Percentiles rank a stretch among this genome's conserved stretches.
Conservation (phyloP, 1,140 invertebrate species). For the Amphibalanus amphitrite region DNA sequence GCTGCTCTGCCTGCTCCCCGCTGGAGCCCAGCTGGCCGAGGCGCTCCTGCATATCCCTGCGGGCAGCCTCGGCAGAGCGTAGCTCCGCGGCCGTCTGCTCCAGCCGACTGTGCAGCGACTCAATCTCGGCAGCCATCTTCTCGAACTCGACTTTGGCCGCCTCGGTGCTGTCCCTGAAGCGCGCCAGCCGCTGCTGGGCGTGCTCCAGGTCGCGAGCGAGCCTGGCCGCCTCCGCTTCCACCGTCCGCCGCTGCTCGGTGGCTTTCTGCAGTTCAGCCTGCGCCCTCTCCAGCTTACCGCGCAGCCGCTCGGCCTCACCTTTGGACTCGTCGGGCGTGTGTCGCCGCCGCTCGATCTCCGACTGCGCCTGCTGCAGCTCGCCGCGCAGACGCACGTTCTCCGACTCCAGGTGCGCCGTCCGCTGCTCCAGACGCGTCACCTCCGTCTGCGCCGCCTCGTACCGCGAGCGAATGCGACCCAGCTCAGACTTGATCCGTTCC, state of each 20-base stretch:
- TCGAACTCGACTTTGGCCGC: conserved; percentile 62
- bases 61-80: not conserved
- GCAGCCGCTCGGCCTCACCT: conserved; percentile 23
- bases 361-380: conserved; percentile 31
- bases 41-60: not conserved
- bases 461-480: conserved; percentile 73
- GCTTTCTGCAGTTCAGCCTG: conserved; percentile 23
- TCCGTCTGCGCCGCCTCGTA: conserved; percentile 60
- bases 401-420: conserved; percentile 22
- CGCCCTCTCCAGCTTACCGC: conserved; percentile 21
- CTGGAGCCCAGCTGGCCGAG: not conserved
- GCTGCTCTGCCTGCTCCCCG: not conserved
- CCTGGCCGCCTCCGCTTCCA: conserved; percentile 63
- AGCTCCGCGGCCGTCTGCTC: conserved; percentile 20
- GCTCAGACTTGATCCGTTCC: conserved; percentile 61
- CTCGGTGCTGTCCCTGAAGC: conserved; percentile 59
- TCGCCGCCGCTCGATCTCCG: conserved; percentile 24
- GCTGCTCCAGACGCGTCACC: conserved; percentile 17
- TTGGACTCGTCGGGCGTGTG: conserved; percentile 20
- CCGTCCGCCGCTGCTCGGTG: conserved; percentile 27
- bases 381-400: conserved; percentile 37
- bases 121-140: conserved; percentile 55
- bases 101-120: conserved; percentile 50
- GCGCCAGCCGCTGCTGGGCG: conserved; percentile 55
- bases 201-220: conserved; percentile 72